A percentile compares a stretch with the other conserved stretches of the same genome.
Evolutionary conservation across 1,140 invertebrate species (phyloP).

Genomic region (Drosophila dunni): DNA sequence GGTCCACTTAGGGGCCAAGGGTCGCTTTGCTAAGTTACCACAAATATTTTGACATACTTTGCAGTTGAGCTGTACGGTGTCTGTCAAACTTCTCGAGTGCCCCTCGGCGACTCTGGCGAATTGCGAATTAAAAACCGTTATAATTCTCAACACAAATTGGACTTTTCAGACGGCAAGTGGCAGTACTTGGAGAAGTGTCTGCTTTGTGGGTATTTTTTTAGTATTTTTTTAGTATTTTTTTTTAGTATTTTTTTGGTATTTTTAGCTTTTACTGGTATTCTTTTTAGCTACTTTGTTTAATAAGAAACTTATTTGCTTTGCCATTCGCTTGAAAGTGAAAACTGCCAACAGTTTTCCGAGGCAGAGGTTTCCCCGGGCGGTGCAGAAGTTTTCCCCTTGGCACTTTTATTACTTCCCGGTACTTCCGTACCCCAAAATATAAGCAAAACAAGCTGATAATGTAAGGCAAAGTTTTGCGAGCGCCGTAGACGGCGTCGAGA

Average conservation of each 20-base stretch:
- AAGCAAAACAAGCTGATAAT: conserved; percentile 43
- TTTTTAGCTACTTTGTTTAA: conserved; percentile 2
- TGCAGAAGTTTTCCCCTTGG: background rate
- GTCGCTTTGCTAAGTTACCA: background rate
- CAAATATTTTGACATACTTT: conserved; percentile 33
- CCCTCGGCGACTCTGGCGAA: conserved; percentile 14
- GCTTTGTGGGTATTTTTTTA: background rate
- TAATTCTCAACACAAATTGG: background rate
- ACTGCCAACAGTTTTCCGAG: conserved; percentile 27
- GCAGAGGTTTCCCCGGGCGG: background rate
- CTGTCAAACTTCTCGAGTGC: conserved; percentile 30
- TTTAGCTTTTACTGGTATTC: background rate
- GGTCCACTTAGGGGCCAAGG: conserved; percentile 20
- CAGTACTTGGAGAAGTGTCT: background rate
- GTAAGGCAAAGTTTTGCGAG: conserved; percentile 37
- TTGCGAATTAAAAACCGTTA: background rate
- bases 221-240: background rate
- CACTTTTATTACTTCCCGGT: background rate
- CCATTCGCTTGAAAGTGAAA: conserved; percentile 47
- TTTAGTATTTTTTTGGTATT: background rate
- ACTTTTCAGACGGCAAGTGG: background rate
- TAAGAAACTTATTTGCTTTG: conserved; percentile 26
- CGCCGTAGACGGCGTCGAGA: conserved; percentile 40
- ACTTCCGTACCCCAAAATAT: background rate
- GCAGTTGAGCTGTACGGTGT: conserved; percentile 13